Evolutionary conservation across 2,888 invertebrate genomes (phyloP), one percentile per base, ranked within the genome.

Genomic region (Rhamphomyia laevipes): DNA sequence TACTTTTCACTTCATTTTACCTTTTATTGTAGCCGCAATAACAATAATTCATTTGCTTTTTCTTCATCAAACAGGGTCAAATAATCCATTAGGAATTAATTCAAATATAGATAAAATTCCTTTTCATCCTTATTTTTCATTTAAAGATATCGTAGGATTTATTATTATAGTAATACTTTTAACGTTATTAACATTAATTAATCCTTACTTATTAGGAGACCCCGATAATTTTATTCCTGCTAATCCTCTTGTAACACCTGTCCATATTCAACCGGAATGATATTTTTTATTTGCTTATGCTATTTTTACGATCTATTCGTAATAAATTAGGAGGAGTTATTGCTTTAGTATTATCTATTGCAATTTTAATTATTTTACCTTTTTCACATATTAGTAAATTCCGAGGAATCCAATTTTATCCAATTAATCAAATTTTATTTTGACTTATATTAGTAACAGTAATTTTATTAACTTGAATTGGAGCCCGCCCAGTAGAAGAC

Each of bases 281-380:
- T 87, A 87, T 66, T 88, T 86, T 61, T 66, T 87, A 74, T 86
- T 86, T 74, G 84, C 86, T 13, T 86, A 86, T 67, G 82, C 85
- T 16, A 86, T 87, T 73, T n/a, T 58, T 87, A 61, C 86, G 86
- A 23, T 84, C 84, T 37, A 84, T 87, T 50, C 85, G 86, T 7
- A 86, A 83, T 73, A 86, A 87, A 76, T 63, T 85, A 71, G 84
- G 84, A 47, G 85, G 86, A 54, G 84, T 86, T 47, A 60, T 63
- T 57, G 61, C 63, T 0, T 40, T 64, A 55, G 51, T 62, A 1
- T 58, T 78, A 65, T 83, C 82, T 52, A 81, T 86, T 72, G 61
- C 78, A 60, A 79, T 85, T 71, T 70, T 84, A 71, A 68, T 77
- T 61, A 73, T 80, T 63, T 45, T 82, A 51, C 80, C 82, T 1